Evolutionary conservation across 2,888 invertebrate genomes (phyloP).

Genomic region (Plagiodera versicolora): DNA sequence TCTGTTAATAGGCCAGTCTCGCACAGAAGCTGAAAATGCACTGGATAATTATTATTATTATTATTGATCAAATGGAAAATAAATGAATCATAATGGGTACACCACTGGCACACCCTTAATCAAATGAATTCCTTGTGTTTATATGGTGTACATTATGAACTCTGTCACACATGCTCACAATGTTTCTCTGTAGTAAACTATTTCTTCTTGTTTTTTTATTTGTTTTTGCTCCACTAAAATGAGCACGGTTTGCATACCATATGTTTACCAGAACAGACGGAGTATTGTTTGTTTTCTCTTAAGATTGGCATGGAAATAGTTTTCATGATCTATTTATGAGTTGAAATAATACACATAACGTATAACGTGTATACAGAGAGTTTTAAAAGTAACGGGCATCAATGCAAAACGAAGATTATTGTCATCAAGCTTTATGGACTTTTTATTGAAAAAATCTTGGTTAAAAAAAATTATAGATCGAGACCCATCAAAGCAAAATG

Average conservation of each 20-base stretch:
- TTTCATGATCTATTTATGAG: conserved; percentile 5
- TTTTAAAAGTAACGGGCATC: background rate
- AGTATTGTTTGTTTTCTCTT: conserved; percentile 23
- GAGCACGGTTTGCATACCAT: conserved; percentile 23
- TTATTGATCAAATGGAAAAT: no score
- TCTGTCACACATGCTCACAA: conserved; percentile 17
- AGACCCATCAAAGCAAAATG: no score
- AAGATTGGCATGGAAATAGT: conserved; percentile 11
- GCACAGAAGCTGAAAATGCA: no score
- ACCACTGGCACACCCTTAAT: background rate
- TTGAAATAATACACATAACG: background rate
- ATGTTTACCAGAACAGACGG: conserved; percentile 26
- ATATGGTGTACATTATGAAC: conserved; percentile 15
- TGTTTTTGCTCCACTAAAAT: conserved; percentile 14
- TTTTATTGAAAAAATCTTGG: no score
- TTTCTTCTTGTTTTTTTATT: conserved; percentile 16
- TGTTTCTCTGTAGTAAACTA: conserved; percentile 20
- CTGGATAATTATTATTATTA: no score
- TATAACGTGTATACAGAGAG: background rate
- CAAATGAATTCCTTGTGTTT: conserved; percentile 9
- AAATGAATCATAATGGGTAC: no score
- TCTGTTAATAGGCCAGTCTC: no score
- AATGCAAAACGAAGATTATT: no score
- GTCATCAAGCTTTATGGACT: no score
- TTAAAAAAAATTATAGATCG: no score